These are phyloP conservation scores for Ammospiza nelsoni DNA, from an alignment of 2,113 vertebrate species.

Conservation along the genomic window DNA sequence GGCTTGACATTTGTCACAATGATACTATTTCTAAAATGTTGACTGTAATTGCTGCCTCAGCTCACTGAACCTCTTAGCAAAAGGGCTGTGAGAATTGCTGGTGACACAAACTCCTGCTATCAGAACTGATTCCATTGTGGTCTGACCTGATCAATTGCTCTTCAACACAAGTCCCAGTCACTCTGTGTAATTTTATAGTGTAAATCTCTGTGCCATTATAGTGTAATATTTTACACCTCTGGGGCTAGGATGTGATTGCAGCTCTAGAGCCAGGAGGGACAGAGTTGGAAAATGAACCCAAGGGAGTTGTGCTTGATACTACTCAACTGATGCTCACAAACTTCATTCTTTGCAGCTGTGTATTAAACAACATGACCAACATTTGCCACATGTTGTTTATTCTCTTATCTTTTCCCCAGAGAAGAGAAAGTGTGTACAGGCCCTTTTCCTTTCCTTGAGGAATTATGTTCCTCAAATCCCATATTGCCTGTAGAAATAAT, in stretches of 20 bases:
- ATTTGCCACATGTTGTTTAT: constrained; percentile 35
- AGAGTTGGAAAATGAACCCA: neutral
- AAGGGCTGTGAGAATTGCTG: neutral
- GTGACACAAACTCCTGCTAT: neutral
- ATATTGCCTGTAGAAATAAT: neutral
- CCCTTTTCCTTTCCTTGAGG: neutral
- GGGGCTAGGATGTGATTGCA: neutral
- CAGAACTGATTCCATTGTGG: neutral
- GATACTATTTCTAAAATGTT: neutral
- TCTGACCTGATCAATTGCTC: neutral
- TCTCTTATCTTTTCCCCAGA: neutral
- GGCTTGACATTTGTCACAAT: constrained; percentile 7
- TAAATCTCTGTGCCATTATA: neutral
- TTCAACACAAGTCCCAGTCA: neutral
- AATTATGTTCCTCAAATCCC: constrained; percentile 10
- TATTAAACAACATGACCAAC: neutral
- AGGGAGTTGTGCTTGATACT: neutral
- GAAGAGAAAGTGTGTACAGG: neutral
- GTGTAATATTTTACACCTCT: neutral
- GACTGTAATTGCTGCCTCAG: neutral
- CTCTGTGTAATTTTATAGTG: neutral
- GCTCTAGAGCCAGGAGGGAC: neutral
- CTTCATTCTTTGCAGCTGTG: neutral
- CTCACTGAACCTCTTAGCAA: neutral
- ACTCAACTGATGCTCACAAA: neutral